Percentiles rank a stretch among this genome's conserved stretches.
Evolutionary conservation across 2,113 vertebrate species (phyloP).

Genomic region (Dipodomys spectabilis): DNA sequence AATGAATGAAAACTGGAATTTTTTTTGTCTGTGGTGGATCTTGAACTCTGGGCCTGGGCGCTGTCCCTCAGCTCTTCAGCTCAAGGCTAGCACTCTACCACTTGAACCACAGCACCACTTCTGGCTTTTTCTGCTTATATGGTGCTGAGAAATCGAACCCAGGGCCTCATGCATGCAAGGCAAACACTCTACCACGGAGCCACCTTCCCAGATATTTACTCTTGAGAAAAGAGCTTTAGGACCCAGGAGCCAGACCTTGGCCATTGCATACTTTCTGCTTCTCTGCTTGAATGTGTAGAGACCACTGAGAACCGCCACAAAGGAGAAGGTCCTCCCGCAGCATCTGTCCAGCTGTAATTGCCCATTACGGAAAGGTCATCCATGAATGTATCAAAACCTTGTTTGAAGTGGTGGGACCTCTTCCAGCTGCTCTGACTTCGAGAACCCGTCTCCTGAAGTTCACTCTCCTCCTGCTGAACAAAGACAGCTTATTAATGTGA

Average conservation of each 20-base stretch:
- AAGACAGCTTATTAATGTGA: conserved; percentile 25
- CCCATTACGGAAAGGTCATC: conserved; percentile 68
- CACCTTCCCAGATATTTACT: neutral
- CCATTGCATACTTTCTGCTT: neutral
- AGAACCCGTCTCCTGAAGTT: conserved; percentile 29
- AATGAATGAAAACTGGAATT: neutral
- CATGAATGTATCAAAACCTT: conserved; percentile 56
- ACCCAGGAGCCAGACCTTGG: neutral
- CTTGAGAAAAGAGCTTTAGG: neutral
- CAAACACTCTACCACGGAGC: too few relatives aligned
- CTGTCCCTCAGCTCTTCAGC: too few relatives aligned
- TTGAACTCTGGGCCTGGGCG: too few relatives aligned
- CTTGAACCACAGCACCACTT: too few relatives aligned
- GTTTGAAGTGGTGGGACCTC: conserved; percentile 56
- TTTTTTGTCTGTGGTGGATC: neutral
- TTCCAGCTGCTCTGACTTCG: conserved; percentile 37
- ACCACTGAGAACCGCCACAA: neutral
- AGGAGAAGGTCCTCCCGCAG: neutral
- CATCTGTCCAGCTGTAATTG: neutral
- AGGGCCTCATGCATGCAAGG: too few relatives aligned
- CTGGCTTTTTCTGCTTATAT: too few relatives aligned
- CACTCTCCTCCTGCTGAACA: conserved; percentile 5
- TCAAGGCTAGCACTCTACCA: too few relatives aligned
- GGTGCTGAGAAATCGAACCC: too few relatives aligned
- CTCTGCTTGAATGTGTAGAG: neutral